Conservation (phyloP, 1,140 invertebrate species). For the Danaus plexippus region DNA sequence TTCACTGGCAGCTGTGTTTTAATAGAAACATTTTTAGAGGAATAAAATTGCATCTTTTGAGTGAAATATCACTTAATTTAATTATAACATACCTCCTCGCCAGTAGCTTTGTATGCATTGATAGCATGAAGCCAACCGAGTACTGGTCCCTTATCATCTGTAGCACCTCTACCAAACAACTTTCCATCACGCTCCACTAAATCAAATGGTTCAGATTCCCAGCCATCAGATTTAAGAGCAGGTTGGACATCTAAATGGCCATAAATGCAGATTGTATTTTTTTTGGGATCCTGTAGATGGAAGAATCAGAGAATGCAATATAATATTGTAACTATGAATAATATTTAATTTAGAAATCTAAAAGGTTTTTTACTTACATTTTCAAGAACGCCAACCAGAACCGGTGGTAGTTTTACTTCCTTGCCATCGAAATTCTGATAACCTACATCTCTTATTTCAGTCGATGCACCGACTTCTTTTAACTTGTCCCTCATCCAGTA, state of each 20-base stretch:
- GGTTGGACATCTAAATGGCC: conserved; percentile 99
- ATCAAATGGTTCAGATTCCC: conserved; percentile 95
- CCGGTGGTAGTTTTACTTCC: conserved; percentile 86
- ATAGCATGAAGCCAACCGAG: conserved; percentile 96
- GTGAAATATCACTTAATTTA: background rate
- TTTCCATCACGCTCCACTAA: conserved; percentile 92
- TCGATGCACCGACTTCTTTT: conserved; percentile 81
- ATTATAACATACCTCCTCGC: conserved; percentile 61
- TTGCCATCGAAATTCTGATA: conserved; percentile 82
- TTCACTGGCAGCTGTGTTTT: conserved; percentile 84
- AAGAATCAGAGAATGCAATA: conserved; percentile 2
- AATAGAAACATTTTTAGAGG: conserved; percentile 20
- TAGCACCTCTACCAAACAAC: conserved; percentile 92
- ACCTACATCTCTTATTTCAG: conserved; percentile 87
- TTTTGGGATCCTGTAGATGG: conserved; percentile 77
- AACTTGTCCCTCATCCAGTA: conserved; percentile 85
- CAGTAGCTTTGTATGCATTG: conserved; percentile 86
- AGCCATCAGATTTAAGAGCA: conserved; percentile 92
- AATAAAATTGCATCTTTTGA: conserved; percentile 10
- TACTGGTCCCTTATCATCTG: conserved; percentile 95
- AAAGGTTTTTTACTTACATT: conserved; percentile 61
- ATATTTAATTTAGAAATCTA: background rate
- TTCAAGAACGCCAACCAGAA: conserved; percentile 88
- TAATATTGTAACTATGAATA: background rate
- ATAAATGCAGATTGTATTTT: conserved; percentile 95